These are phyloP conservation scores for Rhinichthys osculus DNA, from an alignment of 2,797 vertebrate genomes.

Conservation along the genomic window DNA sequence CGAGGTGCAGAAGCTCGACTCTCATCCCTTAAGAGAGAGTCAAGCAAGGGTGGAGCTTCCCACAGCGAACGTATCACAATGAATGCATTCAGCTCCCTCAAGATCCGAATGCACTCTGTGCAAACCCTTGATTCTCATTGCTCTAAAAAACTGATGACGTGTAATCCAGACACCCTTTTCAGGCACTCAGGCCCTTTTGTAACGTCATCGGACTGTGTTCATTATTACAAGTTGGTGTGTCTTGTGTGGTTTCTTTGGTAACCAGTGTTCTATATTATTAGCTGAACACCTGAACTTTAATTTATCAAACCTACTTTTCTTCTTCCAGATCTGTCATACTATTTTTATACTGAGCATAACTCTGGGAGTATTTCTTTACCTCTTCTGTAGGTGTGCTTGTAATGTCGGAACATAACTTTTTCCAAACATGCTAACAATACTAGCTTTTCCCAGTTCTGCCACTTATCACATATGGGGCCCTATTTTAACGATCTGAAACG, in stretches of 20 bases:
- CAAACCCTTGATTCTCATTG: not conserved
- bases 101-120: not conserved
- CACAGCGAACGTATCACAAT: not conserved
- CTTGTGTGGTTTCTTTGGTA: not conserved
- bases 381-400: not conserved
- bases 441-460: not conserved
- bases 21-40: not conserved
- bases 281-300: constrained; percentile 13
- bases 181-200: not conserved
- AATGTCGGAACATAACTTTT: not conserved
- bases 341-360: not conserved
- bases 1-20: not conserved
- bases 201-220: not conserved
- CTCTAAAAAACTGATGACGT: not conserved
- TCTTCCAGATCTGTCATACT: constrained; percentile 10
- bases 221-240: not conserved
- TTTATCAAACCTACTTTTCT: not conserved
- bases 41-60: not conserved
- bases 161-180: not conserved
- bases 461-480: not conserved
- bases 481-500: no score
- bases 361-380: not conserved
- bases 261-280: not conserved
- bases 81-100: not conserved
- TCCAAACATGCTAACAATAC: not conserved